Conservation (phyloP, 2,888 invertebrate species). For the Oxystoma pomonae region DNA sequence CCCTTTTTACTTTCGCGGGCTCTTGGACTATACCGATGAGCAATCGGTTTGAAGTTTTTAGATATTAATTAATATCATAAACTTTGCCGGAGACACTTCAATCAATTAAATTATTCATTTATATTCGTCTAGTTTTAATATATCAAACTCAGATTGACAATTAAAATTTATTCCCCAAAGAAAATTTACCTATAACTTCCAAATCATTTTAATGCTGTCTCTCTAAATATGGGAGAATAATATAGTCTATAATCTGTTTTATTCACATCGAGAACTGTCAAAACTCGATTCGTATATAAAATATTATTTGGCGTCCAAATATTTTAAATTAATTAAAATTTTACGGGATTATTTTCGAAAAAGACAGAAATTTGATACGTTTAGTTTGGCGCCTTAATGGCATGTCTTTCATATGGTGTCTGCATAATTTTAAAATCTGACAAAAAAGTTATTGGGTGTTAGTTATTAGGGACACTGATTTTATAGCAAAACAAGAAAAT, state of each 20-base stretch:
- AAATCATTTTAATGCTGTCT: background rate
- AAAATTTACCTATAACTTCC: background rate
- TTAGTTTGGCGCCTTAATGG: background rate
- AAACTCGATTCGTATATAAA: background rate
- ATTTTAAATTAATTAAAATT: background rate
- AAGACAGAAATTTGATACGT: background rate
- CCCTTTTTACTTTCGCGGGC: too few relatives aligned
- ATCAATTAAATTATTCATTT: background rate
- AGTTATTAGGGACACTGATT: too few relatives aligned
- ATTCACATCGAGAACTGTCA: background rate
- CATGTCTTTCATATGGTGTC: background rate
- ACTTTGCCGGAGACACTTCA: background rate
- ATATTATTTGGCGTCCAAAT: background rate
- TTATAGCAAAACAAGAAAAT: too few relatives aligned
- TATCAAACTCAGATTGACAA: background rate
- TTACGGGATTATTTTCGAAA: background rate
- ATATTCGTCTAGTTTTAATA: background rate
- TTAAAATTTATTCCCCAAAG: background rate
- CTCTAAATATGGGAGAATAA: background rate
- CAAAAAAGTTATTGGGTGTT: too few relatives aligned
- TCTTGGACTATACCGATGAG: too few relatives aligned
- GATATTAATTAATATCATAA: background rate
- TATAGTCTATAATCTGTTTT: background rate
- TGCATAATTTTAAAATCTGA: too few relatives aligned
- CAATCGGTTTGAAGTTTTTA: background rate